phyloP scores from a whole-genome alignment of 2,888 invertebrate genomes.

The Theretra japonica region DNA sequence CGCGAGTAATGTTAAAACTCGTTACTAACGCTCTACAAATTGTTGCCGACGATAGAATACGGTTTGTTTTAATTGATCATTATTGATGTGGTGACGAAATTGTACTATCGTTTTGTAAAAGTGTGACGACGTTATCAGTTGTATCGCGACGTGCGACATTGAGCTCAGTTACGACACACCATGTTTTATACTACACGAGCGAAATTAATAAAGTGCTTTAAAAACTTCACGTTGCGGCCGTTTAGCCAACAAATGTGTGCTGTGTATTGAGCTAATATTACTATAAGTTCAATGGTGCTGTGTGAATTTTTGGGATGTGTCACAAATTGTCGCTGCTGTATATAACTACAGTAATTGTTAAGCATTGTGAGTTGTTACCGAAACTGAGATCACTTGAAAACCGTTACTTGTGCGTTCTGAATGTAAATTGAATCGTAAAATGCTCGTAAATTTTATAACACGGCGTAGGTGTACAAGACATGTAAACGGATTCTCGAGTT shows the following conservation, averaged over 20 bases:
- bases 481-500: constrained; percentile 44
- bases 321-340: not conserved
- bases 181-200: not conserved
- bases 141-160: constrained; percentile 19
- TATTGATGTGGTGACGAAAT: constrained; percentile 26
- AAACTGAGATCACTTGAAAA: constrained; percentile 60
- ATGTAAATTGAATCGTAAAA: constrained; percentile 75
- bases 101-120: constrained; percentile 17
- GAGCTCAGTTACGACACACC: constrained; percentile 14
- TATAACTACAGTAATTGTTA: constrained; percentile 46
- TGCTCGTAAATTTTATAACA: constrained; percentile 61
- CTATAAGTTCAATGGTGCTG: too few species aligned
- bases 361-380: constrained; percentile 51
- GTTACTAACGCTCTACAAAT: constrained; percentile 4
- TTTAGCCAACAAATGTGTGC: not conserved
- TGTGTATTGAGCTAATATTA: too few species aligned
- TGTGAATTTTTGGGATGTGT: not conserved
- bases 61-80: constrained; percentile 25
- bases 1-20: constrained; percentile 26
- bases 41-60: not conserved
- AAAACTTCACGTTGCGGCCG: not conserved
- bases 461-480: constrained; percentile 56
- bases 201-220: constrained; percentile 22
- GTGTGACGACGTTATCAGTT: constrained; percentile 27
- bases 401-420: constrained; percentile 67